Conservation (phyloP, 2,797 vertebrate genomes). For the Poeciliopsis presidionis region DNA sequence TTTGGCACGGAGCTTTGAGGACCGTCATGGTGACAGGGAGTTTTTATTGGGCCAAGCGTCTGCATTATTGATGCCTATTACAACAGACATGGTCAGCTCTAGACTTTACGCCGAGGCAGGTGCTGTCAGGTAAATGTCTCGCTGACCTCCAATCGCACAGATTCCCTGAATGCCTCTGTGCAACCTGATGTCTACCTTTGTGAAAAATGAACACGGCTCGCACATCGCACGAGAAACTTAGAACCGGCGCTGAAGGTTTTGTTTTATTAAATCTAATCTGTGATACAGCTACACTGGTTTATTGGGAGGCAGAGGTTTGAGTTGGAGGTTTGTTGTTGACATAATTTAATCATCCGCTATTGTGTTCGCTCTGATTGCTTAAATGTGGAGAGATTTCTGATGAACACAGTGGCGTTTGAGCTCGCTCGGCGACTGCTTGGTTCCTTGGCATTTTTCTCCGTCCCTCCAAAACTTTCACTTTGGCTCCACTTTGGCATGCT, state of each 20-base stretch:
- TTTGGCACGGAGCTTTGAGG: conserved; percentile 32
- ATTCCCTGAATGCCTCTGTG: conserved; percentile 55
- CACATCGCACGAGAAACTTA: conserved; percentile 48
- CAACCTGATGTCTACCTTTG: conserved; percentile 60
- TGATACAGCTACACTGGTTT: conserved; percentile 36
- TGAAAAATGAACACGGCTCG: conserved; percentile 68
- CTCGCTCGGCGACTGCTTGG: conserved; percentile 7
- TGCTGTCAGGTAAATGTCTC: conserved; percentile 72
- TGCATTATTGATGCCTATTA: conserved; percentile 82
- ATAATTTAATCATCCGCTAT: conserved; percentile 50
- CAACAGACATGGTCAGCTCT: conserved; percentile 70
- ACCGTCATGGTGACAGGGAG: conserved; percentile 51
- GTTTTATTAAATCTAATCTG: conserved; percentile 60
- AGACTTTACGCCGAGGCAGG: conserved; percentile 52
- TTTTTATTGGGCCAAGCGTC: conserved; percentile 66
- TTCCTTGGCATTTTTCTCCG: conserved; percentile 2
- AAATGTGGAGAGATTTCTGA: conserved; percentile 45
- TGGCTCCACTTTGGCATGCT: conserved; percentile 54
- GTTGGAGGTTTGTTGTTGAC: conserved; percentile 41
- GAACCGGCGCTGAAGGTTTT: conserved; percentile 52
- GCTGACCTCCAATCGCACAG: conserved; percentile 63
- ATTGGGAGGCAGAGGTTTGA: conserved; percentile 40
- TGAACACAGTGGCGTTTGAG: conserved; percentile 36
- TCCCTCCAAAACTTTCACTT: conserved; percentile 54
- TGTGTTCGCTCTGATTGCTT: conserved; percentile 29